These are phyloP conservation scores for Oreocharis arfaki DNA, from an alignment of 2,113 vertebrate species.

Conservation along the genomic window DNA sequence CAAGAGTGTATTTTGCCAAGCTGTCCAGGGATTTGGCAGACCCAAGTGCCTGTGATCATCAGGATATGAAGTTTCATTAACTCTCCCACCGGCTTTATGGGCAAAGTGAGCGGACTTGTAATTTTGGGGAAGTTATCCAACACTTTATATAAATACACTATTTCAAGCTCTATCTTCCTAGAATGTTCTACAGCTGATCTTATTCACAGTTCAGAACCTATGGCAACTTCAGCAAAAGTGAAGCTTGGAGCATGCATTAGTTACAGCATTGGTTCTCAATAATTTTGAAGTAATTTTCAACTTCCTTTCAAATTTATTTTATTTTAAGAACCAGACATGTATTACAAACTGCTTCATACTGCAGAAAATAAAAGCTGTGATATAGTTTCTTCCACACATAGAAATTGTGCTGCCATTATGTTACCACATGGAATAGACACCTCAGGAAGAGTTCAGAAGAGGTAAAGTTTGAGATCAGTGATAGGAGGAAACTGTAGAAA, in stretches of 20 bases:
- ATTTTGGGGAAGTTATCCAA: neutral
- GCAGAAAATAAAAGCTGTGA: neutral
- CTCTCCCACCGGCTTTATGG: neutral
- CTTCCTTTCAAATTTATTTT: neutral
- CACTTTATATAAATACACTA: neutral
- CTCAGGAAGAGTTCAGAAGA: neutral
- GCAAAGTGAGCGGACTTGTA: neutral
- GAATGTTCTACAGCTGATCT: neutral
- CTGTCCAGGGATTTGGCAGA: neutral
- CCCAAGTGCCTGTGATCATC: neutral
- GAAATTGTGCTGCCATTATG: neutral
- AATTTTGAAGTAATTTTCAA: neutral
- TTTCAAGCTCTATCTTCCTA: neutral
- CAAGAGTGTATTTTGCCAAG: neutral
- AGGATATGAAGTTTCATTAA: neutral
- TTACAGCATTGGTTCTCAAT: neutral
- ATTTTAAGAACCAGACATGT: neutral
- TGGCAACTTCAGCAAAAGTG: neutral
- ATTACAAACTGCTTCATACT: neutral
- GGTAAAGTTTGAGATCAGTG: neutral
- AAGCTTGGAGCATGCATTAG: neutral
- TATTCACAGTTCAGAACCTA: neutral
- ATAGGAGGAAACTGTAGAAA: neutral
- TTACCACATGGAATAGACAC: neutral
- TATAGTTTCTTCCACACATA: neutral